Percentiles rank a stretch among this genome's conserved stretches.
These are phyloP conservation scores for Theropithecus gelada DNA, from an alignment of 2,113 vertebrate species.

Conservation along the genomic window DNA sequence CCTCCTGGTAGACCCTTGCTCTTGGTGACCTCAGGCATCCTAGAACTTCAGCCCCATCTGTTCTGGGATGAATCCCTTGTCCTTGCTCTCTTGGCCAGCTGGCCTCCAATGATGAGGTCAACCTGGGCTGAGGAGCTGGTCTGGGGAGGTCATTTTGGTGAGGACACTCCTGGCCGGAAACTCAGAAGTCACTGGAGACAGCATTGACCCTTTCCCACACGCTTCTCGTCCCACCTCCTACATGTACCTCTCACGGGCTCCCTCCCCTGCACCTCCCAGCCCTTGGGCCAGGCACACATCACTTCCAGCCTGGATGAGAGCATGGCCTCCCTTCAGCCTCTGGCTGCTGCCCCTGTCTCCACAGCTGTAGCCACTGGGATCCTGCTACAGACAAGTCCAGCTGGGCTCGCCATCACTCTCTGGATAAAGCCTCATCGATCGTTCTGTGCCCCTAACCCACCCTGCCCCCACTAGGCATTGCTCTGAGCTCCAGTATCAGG, in stretches of 20 bases:
- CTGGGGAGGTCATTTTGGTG: not conserved
- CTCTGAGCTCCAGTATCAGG: not conserved
- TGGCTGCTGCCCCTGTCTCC: not conserved
- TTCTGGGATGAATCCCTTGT: not conserved
- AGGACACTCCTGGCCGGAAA: not conserved
- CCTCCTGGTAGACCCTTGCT: not conserved
- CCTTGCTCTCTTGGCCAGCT: not conserved
- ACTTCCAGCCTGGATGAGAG: not conserved
- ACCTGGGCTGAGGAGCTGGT: not conserved
- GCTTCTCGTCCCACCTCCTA: not conserved
- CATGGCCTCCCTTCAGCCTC: not conserved
- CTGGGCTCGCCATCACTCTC: not conserved
- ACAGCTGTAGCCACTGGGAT: not conserved
- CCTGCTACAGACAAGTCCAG: not conserved
- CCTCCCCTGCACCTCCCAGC: not conserved
- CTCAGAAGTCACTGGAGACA: not conserved
- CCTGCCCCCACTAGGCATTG: not conserved
- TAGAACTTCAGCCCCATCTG: not conserved
- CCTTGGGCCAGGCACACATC: not conserved
- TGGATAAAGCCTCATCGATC: not conserved
- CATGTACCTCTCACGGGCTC: accelerated
- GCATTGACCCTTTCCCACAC: not conserved
- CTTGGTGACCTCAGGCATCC: not conserved
- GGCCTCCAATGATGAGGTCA: not conserved
- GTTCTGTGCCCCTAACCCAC: not conserved